A percentile compares a stretch with the other conserved stretches of the same genome.
phyloP scores from a whole-genome alignment of 2,888 invertebrate genomes.

The Tortricodes alternella region DNA sequence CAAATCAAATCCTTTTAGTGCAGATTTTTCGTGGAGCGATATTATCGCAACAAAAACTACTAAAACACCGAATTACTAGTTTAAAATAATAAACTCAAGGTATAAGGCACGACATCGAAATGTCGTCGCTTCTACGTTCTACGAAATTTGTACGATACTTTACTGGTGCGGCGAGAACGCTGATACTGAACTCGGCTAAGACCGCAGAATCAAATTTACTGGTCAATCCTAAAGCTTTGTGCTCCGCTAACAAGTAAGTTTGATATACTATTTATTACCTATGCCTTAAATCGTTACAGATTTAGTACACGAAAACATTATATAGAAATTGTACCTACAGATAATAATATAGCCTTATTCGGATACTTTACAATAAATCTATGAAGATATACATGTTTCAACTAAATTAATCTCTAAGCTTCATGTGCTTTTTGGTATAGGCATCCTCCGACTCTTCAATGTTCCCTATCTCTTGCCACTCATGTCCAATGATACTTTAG shows the following conservation, averaged over 20 bases:
- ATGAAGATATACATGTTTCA: no score
- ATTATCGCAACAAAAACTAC: background rate
- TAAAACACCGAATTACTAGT: background rate
- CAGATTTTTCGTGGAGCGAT: slow-evolving; percentile 2
- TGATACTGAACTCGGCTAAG: slow-evolving; percentile 85
- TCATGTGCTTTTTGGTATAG: no score
- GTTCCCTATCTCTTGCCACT: no score
- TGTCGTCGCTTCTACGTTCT: slow-evolving; percentile 87
- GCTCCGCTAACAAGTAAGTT: slow-evolving; percentile 68
- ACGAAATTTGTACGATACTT: slow-evolving; percentile 89
- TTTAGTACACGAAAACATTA: no score
- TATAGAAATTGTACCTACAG: background rate
- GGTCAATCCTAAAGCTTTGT: slow-evolving; percentile 64
- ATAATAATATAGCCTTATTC: no score
- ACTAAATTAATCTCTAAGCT: no score
- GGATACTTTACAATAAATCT: no score
- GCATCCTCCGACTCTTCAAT: no score
- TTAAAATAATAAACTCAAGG: slow-evolving; percentile 24
- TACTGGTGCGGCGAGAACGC: slow-evolving; percentile 87
- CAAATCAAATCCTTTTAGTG: slow-evolving; percentile 41
- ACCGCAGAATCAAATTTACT: slow-evolving; percentile 84
- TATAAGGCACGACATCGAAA: slow-evolving; percentile 49
- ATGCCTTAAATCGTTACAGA: no score
- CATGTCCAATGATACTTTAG: no score
- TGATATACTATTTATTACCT: background rate